A percentile compares a stretch with the other conserved stretches of the same genome.
Evolutionary conservation across 2,888 invertebrate genomes (phyloP).

Genomic region (Limnephilus auricula): DNA sequence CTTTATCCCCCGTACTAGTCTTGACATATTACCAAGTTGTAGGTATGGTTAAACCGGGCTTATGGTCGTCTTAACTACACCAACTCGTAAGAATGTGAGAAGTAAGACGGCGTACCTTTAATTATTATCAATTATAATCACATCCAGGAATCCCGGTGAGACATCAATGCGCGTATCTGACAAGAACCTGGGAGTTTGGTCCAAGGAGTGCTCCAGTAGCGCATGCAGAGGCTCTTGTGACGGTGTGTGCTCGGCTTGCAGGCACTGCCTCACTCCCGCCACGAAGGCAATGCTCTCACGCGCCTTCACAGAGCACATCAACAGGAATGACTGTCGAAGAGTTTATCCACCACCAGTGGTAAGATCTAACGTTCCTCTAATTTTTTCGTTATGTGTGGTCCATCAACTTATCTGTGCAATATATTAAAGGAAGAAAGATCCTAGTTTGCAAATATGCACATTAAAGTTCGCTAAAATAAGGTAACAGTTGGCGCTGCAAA

Average conservation of each 20-base stretch:
- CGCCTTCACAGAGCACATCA: constrained; percentile 89
- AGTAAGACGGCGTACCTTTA: too few relatives aligned
- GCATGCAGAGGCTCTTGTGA: constrained; percentile 81
- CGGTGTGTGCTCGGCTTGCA: constrained; percentile 86
- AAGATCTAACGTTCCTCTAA: constrained; percentile 16
- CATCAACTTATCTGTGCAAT: too few relatives aligned
- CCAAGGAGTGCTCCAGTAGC: constrained; percentile 80
- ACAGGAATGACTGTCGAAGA: constrained; percentile 87
- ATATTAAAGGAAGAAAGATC: too few relatives aligned
- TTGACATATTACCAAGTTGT: too few relatives aligned
- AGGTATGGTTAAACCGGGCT: too few relatives aligned
- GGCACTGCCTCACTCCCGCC: constrained; percentile 83
- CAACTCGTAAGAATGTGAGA: too few relatives aligned
- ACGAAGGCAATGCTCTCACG: constrained; percentile 79
- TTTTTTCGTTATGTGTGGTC: background rate
- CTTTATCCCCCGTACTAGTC: background rate
- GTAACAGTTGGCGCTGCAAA: too few relatives aligned
- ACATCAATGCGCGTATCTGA: constrained; percentile 74
- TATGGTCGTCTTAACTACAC: too few relatives aligned
- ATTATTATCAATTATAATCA: background rate
- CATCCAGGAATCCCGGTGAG: constrained; percentile 33
- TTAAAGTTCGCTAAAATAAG: too few relatives aligned
- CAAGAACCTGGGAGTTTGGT: constrained; percentile 88
- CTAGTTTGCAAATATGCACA: too few relatives aligned
- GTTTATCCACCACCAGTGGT: constrained; percentile 87